Evolutionary conservation across 2,888 invertebrate species (phyloP).

Genomic region (Branchipolynoe longqiensis): DNA sequence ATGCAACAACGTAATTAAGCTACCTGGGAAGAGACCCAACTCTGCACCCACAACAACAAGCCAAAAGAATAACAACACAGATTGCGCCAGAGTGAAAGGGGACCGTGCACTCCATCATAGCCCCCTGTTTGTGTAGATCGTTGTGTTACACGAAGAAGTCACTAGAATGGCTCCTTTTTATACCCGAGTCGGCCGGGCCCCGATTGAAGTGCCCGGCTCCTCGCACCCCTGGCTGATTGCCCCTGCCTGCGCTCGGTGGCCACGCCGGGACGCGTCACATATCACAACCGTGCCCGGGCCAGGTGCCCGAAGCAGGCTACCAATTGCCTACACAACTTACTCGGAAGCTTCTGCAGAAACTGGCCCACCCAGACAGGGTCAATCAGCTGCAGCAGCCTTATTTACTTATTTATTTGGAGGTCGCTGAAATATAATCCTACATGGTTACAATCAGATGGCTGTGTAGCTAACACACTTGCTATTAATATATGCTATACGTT

Average conservation of each 20-base stretch:
- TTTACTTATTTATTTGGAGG: too few species aligned
- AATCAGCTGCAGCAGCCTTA: too few species aligned
- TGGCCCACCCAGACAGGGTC: too few species aligned
- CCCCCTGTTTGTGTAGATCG: neutral
- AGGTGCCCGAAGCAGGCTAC: neutral
- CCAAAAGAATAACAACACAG: neutral
- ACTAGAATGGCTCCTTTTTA: neutral
- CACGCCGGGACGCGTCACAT: neutral
- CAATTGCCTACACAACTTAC: neutral
- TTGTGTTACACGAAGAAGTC: neutral
- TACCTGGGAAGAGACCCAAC: neutral
- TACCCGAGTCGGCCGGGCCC: neutral
- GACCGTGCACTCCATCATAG: neutral
- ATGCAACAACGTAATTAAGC: neutral
- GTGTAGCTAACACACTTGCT: too few species aligned
- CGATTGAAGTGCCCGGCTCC: slow-evolving; percentile 5
- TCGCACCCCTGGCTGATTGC: slow-evolving; percentile 14
- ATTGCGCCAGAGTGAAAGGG: neutral
- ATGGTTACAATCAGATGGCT: too few species aligned
- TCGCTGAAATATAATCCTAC: too few species aligned
- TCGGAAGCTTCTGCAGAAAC: too few species aligned
- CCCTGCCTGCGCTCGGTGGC: neutral
- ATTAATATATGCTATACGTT: too few species aligned
- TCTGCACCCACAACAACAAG: neutral
- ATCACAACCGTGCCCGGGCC: neutral